Conservation (phyloP, 1,140 invertebrate genomes). For the Penaeus indicus region DNA sequence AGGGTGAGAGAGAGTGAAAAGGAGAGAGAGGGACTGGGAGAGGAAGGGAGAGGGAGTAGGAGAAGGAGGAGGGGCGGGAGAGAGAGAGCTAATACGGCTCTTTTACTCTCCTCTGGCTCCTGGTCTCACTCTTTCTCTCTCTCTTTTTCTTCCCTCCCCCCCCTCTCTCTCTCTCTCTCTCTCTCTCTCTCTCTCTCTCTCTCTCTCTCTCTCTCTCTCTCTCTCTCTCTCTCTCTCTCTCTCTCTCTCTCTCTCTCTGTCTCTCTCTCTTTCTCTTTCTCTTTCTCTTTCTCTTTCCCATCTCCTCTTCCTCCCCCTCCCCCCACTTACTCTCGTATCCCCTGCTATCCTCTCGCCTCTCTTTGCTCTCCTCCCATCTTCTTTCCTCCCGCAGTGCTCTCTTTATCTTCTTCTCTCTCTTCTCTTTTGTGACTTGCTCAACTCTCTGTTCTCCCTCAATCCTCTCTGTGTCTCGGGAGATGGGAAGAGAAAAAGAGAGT, state of each 20-base stretch:
- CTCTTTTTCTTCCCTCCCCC: neutral
- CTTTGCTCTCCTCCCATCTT: neutral
- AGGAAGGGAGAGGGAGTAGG: conserved; percentile 1
- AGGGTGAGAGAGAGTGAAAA: too few species aligned
- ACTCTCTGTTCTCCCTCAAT: conserved; percentile 13
- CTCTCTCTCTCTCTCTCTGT: conserved; percentile 23
- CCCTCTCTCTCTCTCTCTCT: too few species aligned
- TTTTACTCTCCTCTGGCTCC: neutral
- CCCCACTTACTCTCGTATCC: neutral
- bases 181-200: conserved; percentile 20
- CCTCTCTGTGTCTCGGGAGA: neutral
- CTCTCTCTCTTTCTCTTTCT: neutral
- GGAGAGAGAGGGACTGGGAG: neutral
- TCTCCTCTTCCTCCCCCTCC: neutral
- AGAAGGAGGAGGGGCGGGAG: conserved; percentile 10
- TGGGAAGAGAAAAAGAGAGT: too few species aligned
- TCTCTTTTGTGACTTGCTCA: conserved; percentile 20
- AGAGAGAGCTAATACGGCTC: neutral
- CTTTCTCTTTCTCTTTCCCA: neutral
- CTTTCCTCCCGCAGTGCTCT: neutral
- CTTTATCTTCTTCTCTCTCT: conserved; percentile 26
- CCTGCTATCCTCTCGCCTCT: neutral
- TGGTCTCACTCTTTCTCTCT: neutral
- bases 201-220: conserved; percentile 29
- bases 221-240: conserved; percentile 32